phyloP scores from a whole-genome alignment of 2,888 invertebrate genomes.

The Nycteola revayana region DNA sequence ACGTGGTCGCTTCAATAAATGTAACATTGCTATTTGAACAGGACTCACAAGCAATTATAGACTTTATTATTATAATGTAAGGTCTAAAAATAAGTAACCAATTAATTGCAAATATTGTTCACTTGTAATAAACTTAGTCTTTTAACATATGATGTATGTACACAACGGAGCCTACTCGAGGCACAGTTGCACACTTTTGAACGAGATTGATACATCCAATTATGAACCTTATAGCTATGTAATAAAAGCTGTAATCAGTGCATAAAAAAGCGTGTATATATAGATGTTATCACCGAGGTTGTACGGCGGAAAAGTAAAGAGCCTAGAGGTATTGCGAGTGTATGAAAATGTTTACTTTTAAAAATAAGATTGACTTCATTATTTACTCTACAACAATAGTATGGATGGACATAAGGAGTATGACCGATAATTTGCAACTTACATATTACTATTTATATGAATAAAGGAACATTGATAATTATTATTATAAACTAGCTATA shows the following conservation, averaged over 20 bases:
- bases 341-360: constrained; percentile 27
- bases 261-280: constrained; percentile 15
- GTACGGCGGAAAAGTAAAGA: constrained; percentile 45
- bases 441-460: too few species aligned
- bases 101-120: too few species aligned
- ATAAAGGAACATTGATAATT: too few species aligned
- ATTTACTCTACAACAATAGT: too few species aligned
- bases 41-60: too few species aligned
- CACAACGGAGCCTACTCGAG: constrained; percentile 33
- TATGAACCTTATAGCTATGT: constrained; percentile 17
- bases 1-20: too few species aligned
- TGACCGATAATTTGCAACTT: too few species aligned
- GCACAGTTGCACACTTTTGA: constrained; percentile 21
- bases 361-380: constrained; percentile 19
- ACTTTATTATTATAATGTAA: too few species aligned
- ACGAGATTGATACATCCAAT: constrained; percentile 16
- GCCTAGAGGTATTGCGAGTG: constrained; percentile 31
- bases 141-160: constrained; percentile 38
- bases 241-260: constrained; percentile 18
- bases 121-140: constrained; percentile 27
- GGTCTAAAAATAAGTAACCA: too few species aligned
- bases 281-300: constrained; percentile 51
- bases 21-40: too few species aligned
- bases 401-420: too few species aligned
- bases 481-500: too few species aligned